Base-by-base conservation (phyloP, 2,888 invertebrate species). In the Boloria euphrosyne region DNA sequence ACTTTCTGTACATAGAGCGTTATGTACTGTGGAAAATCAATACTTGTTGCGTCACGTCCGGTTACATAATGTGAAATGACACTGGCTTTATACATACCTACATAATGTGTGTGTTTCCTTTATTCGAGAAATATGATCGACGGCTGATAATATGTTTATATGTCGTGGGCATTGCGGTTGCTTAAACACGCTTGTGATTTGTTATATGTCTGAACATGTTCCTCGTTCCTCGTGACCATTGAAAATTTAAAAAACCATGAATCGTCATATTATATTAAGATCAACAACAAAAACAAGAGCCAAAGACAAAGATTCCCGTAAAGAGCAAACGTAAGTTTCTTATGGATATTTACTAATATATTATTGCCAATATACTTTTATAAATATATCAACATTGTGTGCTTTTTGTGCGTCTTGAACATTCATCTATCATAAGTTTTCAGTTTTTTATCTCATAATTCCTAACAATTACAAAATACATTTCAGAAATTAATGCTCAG, bases 21-120 rank as follows among this genome's bases (percentile, higher is more conserved):
- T 76, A 77, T 77, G 71, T 75, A 75, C 75, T 71, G 69, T 68
- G 72, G 73, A 80, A 80, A 81, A 80, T 81, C 81, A 78, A 81
- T 81, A 78, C 76, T 78, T 76, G 80, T 78, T 78, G 76, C 77
- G 73, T 77, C 74, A 73, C 70, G 62, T 68, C 71, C 72, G 71
- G 72, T 72, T 76, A 75, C 73, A 77, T 76, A 74, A 71, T 69
- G 62, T 70, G 73, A 70, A 63, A 69, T 72, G 71, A 70, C 72
- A 71, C 61, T 62, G 31, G 31, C 31, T 10, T 38, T 38, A 38
- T 38, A 62, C 54, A 27, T 65, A 59, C 51, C 22, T 22, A 22
- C 22, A 22, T 22, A 22, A 50, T 61, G 17, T 67, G 17, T 67
- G 51, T 65, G 61, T 52, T 46, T 46, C 27, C 57, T 61, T 61